Evolutionary conservation across 2,113 vertebrate genomes (phyloP).

Genomic region (Ailuropoda melanoleuca): DNA sequence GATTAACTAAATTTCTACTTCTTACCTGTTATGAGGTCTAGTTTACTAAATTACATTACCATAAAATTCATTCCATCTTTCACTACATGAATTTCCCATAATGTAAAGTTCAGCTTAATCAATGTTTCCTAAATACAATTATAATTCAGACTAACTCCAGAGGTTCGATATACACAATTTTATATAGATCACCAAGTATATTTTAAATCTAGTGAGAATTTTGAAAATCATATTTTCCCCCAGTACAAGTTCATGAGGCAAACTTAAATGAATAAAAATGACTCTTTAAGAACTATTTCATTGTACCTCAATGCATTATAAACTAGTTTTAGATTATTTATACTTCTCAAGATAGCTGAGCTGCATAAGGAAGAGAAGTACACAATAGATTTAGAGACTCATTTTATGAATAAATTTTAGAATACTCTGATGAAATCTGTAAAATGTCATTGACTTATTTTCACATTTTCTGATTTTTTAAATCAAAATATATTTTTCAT

Average conservation of each 20-base stretch:
- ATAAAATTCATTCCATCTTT: neutral
- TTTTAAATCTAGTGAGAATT: neutral
- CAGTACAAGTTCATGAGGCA: neutral
- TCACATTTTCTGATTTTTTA: neutral
- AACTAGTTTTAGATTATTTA: neutral
- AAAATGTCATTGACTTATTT: neutral
- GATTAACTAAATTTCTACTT: neutral
- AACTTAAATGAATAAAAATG: neutral
- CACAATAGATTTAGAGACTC: neutral
- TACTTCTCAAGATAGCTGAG: neutral
- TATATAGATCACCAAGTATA: neutral
- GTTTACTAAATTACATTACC: neutral
- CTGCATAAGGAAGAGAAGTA: neutral
- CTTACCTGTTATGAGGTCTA: neutral
- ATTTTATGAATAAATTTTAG: constrained; percentile 5
- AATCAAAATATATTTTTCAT: neutral
- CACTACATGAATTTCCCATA: neutral
- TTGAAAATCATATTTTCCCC: neutral
- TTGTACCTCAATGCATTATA: neutral
- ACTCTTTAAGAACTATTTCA: neutral
- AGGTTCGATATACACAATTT: neutral
- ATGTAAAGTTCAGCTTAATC: neutral
- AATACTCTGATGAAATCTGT: neutral
- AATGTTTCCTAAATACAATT: neutral
- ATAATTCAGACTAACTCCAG: neutral